Percentiles rank a stretch among this genome's conserved stretches.
Conservation (phyloP, 2,113 vertebrate genomes). For the human (Homo sapiens) region GRCh38 chr22:28454001-28454500, state of each 20-base stretch:
- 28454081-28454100: slow-evolving; percentile 27
- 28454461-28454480: background rate
- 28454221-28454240: slow-evolving; percentile 23
- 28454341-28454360: slow-evolving; percentile 17
- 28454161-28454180: background rate
- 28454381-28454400: slow-evolving; percentile 34
- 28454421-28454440: slow-evolving; percentile 27
- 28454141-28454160: background rate
- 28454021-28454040: background rate
- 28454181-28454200: slow-evolving; percentile 31
- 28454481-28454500: background rate
- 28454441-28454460: background rate
- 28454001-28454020: background rate
- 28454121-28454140: slow-evolving; percentile 19
- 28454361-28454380: background rate
- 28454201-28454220: background rate
- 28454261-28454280: background rate
- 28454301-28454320: background rate
- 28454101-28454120: background rate
- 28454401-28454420: background rate
- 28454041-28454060: slow-evolving; percentile 12
- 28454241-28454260: background rate
- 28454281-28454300: background rate
- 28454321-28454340: slow-evolving; percentile 11
- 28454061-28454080: slow-evolving; percentile 23